Base-by-base conservation (phyloP, 2,113 vertebrate species). In the Syrmaticus mikado region DNA sequence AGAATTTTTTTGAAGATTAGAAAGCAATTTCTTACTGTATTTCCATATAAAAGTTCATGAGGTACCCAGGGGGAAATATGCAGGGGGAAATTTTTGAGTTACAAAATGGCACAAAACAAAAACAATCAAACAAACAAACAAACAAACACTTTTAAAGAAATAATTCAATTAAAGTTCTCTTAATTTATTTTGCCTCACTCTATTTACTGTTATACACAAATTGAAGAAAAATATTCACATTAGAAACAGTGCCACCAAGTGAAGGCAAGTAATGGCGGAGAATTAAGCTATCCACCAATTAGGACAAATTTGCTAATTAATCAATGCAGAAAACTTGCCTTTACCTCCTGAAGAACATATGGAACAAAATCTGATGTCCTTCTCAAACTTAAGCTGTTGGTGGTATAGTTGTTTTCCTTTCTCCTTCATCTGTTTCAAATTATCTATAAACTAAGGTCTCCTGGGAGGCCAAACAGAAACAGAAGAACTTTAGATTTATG, bases 341-440 rank as follows among this genome's bases (percentile, higher is more conserved):
- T 88, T 95, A 68, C 52, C 7, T 74, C 46, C 79, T 71, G 68
- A 94, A 77, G 55, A 92, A 60, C 73, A 92, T 68, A 81, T 57
- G 80, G 73, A 83, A 25, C 92, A 74, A 85, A 78, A 32, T 68
- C 38, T 93, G 34, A 57, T n/a, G 67, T 93, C 21, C 58, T 85
- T 85, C 61, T 81, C 65, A 93, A 36, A 67, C 60, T 90, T 93
- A 61, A 94, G 83, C 85, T 96, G 93, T 88, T 95, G 95, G 93
- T 92, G 93, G 90, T 88, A 92, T 52, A 27, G 45, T 64, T 96
- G 28, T 92, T 96, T 93, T 94, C 85, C 46, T 96, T 94, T 84
- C 85, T 86, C 70, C 61, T 40, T 92, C 90, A 96, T 95, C 90
- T 96, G 90, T 90, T 96, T 96, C 68, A 84, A 94, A 94, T 92